Evolutionary conservation across 1,140 invertebrate genomes (phyloP), one percentile per base, ranked within the genome.

Genomic region (Bilobella aurantiaca): DNA sequence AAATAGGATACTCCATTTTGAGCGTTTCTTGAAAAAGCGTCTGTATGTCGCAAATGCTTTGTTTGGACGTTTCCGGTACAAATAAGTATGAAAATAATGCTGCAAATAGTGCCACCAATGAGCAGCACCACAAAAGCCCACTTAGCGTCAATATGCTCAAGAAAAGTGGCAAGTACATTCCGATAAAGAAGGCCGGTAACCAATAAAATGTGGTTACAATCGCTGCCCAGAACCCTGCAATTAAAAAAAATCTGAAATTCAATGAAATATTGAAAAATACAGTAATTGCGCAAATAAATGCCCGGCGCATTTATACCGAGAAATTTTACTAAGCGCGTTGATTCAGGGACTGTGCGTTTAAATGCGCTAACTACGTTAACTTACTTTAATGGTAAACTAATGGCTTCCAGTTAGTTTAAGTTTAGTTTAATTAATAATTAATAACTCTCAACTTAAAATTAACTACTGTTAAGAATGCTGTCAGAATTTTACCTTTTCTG

Each of bases 161-260:
- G 27, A 65, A 2, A 3, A 16, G n/a, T 42, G 3, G 21, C n/a
- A 80, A 80, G n/a, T 75, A 70, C 62, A 82, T 83, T 0, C 81
- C 80, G 0, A 84, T 74, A 0, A 82, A 1, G 70, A 85, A 85
- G 3, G 81, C 80, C n/a, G 75, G 65, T 0, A 75, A 31, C 80
- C 84, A 84, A 31, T 81, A 75, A 56, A 77, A 75, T 2, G 79
- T 66, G 2, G 80, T 72, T 0, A 79, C 77, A 3, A 84, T 68
- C 1, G 78, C 78, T 66, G 76, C 78, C 1, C 82, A 81, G n/a
- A 79, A 65, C 28, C 80, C 78, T 46, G 78, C n/a, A n/a, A n/a
- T n/a, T 68, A 0, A 80, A 58, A 30, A 58, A 58, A 58, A 29
- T 58, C 8, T 29, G 12, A 30, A 14, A 5, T 53, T 14, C 49